These are phyloP conservation scores for Bovichtus diacanthus DNA, from an alignment of 2,797 vertebrate genomes.

Conservation along the genomic window DNA sequence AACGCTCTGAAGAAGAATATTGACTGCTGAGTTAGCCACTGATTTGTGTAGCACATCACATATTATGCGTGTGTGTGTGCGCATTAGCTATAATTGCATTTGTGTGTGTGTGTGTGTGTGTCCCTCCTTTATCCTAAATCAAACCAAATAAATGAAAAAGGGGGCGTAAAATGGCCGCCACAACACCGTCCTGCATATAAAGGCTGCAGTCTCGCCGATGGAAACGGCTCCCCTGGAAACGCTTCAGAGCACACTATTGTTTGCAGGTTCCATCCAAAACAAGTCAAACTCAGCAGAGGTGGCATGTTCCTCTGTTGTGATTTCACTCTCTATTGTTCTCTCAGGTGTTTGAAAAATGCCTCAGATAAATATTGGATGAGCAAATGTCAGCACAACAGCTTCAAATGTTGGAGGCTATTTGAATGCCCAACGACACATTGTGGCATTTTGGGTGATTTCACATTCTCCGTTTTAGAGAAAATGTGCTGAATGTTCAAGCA, in stretches of 20 bases:
- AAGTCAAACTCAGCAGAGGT: slow-evolving; percentile 64
- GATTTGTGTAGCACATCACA: slow-evolving; percentile 53
- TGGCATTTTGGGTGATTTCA: slow-evolving; percentile 33
- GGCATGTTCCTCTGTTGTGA: slow-evolving; percentile 58
- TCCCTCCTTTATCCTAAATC: slow-evolving; percentile 21
- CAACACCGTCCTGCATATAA: slow-evolving; percentile 21
- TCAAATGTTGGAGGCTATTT: slow-evolving; percentile 50
- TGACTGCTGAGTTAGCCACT: slow-evolving; percentile 56
- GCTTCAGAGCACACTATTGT: slow-evolving; percentile 59
- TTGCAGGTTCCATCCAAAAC: slow-evolving; percentile 57
- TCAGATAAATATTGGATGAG: slow-evolving; percentile 71
- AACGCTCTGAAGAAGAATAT: slow-evolving; percentile 57
- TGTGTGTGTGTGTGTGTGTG: slow-evolving; percentile 13
- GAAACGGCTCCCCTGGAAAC: slow-evolving; percentile 43
- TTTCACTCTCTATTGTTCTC: slow-evolving; percentile 47
- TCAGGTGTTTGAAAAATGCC: slow-evolving; percentile 65
- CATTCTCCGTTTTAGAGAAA: slow-evolving; percentile 17
- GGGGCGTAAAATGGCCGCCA: slow-evolving; percentile 9
- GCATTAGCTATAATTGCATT: slow-evolving; percentile 32
- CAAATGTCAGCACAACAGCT: slow-evolving; percentile 59
- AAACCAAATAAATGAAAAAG: slow-evolving; percentile 7
- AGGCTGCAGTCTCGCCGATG: slow-evolving; percentile 19
- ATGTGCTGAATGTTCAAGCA: slow-evolving; percentile 8
- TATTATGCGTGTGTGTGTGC: slow-evolving; percentile 13
- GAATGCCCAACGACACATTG: slow-evolving; percentile 1